Percentiles rank a stretch among this genome's conserved stretches.
These are phyloP conservation scores for Carcinoscorpius rotundicauda DNA, from an alignment of 1,140 invertebrate genomes.

Conservation along the genomic window DNA sequence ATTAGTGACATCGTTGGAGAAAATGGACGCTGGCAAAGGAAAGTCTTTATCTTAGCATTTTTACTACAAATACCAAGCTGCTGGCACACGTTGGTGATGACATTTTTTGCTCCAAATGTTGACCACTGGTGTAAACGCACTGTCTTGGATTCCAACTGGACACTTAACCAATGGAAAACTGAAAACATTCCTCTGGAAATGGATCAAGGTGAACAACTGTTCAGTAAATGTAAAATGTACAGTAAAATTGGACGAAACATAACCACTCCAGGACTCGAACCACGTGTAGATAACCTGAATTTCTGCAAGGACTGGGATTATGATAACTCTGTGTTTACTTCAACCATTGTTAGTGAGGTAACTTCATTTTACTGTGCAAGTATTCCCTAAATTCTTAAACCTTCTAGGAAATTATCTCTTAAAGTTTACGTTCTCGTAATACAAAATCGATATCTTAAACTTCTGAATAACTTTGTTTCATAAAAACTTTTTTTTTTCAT, in stretches of 20 bases:
- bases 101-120: conserved; percentile 15
- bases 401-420: background rate
- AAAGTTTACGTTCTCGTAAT: background rate
- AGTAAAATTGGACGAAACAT: background rate
- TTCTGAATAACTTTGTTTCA: background rate
- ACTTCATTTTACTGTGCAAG: background rate
- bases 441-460: background rate
- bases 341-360: conserved; percentile 22
- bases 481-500: background rate
- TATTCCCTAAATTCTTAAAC: background rate
- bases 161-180: conserved; percentile 14
- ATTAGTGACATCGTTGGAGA: conserved; percentile 13
- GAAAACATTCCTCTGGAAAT: conserved; percentile 3
- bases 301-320: conserved; percentile 19
- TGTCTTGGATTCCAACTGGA: background rate
- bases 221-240: background rate
- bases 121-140: conserved; percentile 19
- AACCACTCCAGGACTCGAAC: background rate
- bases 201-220: background rate
- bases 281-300: background rate
- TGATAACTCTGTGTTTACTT: conserved; percentile 14
- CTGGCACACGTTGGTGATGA: conserved; percentile 15
- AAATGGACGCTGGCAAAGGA: conserved; percentile 9
- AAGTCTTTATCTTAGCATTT: conserved; percentile 10
- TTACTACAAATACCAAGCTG: conserved; percentile 7